A percentile compares a stretch with the other conserved stretches of the same genome.
Conservation (phyloP, 2,888 invertebrate species). For the Patella caerulea region DNA sequence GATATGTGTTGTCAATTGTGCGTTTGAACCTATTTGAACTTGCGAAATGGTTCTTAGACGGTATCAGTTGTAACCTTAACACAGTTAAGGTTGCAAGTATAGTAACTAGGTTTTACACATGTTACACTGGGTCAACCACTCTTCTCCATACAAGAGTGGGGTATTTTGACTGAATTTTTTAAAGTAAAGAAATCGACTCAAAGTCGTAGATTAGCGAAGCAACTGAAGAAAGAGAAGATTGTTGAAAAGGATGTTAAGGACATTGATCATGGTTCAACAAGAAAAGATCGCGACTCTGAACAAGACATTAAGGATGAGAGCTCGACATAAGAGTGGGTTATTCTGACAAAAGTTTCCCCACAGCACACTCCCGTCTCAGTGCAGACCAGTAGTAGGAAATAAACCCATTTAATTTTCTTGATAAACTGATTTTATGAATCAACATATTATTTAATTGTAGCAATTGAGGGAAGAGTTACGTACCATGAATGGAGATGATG, state of each 20-base stretch:
- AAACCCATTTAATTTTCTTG: background rate
- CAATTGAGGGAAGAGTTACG: conserved; percentile 58
- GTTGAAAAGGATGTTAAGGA: conserved; percentile 63
- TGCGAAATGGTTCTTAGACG: too few species aligned
- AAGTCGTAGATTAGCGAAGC: conserved; percentile 78
- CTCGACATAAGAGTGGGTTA: too few species aligned
- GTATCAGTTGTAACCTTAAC: too few species aligned
- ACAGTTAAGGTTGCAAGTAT: background rate
- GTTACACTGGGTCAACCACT: background rate
- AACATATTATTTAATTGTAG: conserved; percentile 27
- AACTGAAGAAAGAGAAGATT: conserved; percentile 80
- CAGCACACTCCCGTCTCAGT: too few species aligned
- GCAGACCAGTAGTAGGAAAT: too few species aligned
- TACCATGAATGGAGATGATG: conserved; percentile 62
- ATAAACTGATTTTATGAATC: background rate
- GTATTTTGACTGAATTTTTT: conserved; percentile 92
- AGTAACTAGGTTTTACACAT: background rate
- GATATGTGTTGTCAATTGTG: too few species aligned
- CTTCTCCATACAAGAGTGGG: too few species aligned
- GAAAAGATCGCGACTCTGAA: conserved; percentile 22
- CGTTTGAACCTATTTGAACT: too few species aligned
- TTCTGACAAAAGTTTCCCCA: too few species aligned
- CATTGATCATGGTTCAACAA: conserved; percentile 18
- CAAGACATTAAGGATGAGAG: conserved; percentile 27
- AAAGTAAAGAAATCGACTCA: conserved; percentile 96